Percentiles rank a stretch among this genome's conserved stretches.
Conservation (phyloP, 2,888 invertebrate species). For the Nemotelus pantherinus region DNA sequence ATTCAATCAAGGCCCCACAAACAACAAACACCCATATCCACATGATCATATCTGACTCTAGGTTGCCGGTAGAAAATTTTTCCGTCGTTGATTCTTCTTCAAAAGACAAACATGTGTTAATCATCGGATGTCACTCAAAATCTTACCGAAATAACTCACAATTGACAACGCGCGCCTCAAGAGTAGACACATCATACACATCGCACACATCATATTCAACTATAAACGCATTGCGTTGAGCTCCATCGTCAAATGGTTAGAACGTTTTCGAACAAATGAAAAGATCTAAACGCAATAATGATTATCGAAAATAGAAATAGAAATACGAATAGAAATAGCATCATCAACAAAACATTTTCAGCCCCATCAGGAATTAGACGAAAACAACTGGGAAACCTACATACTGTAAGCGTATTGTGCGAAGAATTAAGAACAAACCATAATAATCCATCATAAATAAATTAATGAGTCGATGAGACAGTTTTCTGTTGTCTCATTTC, state of each 20-base stretch:
- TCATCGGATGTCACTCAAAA: slow-evolving; percentile 58
- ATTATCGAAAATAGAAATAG: slow-evolving; percentile 42
- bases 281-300: slow-evolving; percentile 19
- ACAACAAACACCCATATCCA: too few relatives aligned
- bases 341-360: neutral
- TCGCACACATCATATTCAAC: slow-evolving; percentile 24
- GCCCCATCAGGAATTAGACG: too few relatives aligned
- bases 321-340: slow-evolving; percentile 26
- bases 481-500: too few relatives aligned
- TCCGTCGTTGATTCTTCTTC: slow-evolving; percentile 20
- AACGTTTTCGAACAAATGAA: slow-evolving; percentile 13
- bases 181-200: slow-evolving; percentile 9
- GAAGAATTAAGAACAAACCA: too few relatives aligned
- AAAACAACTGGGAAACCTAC: too few relatives aligned
- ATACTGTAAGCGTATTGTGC: too few relatives aligned
- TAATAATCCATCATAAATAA: too few relatives aligned
- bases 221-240: slow-evolving; percentile 21
- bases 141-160: slow-evolving; percentile 53
- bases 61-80: neutral
- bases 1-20: too few relatives aligned
- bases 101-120: slow-evolving; percentile 57
- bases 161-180: slow-evolving; percentile 48
- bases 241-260: slow-evolving; percentile 1
- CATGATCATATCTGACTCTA: too few relatives aligned
- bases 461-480: too few relatives aligned